Evolutionary conservation across 2,113 vertebrate species (phyloP).

Genomic region (Melanostigma gelatinosum): DNA sequence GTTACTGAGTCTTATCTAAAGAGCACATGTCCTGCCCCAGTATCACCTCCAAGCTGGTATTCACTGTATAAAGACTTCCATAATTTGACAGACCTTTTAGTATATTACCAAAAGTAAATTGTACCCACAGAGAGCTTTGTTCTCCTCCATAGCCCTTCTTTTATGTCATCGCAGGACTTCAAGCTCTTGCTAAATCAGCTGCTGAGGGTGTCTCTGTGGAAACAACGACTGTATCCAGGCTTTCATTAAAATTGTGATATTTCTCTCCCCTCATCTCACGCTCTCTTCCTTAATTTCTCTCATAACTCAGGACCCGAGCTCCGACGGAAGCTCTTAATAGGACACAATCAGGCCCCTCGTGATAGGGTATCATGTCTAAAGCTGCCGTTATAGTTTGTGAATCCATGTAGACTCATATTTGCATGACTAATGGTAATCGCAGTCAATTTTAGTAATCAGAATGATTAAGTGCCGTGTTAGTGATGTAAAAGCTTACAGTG

Average conservation of each 20-base stretch:
- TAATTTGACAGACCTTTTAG: neutral
- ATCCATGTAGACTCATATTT: neutral
- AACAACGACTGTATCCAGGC: neutral
- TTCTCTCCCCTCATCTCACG: slow-evolving; percentile 7
- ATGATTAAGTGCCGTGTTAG: neutral
- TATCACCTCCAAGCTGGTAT: neutral
- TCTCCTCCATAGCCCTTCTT: neutral
- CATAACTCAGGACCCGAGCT: slow-evolving; percentile 4
- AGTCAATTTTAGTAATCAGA: neutral
- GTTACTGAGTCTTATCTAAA: slow-evolving; percentile 2
- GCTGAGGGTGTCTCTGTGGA: neutral
- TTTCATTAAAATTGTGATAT: slow-evolving; percentile 27
- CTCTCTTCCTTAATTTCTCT: slow-evolving; percentile 24
- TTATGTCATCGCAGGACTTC: neutral
- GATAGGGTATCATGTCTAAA: neutral
- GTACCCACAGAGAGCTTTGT: slow-evolving; percentile 15
- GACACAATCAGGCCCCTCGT: neutral
- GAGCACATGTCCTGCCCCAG: neutral
- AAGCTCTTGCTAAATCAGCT: slow-evolving; percentile 17
- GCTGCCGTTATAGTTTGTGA: neutral
- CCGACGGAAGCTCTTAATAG: slow-evolving; percentile 13
- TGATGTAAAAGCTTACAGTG: neutral
- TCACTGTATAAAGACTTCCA: neutral
- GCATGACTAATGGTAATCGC: neutral
- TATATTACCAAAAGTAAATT: neutral